phyloP scores from a whole-genome alignment of 30 jellyfish, hydroid and myxozoan species.

The Aurelia aurita complex sp. Pacific region DNA sequence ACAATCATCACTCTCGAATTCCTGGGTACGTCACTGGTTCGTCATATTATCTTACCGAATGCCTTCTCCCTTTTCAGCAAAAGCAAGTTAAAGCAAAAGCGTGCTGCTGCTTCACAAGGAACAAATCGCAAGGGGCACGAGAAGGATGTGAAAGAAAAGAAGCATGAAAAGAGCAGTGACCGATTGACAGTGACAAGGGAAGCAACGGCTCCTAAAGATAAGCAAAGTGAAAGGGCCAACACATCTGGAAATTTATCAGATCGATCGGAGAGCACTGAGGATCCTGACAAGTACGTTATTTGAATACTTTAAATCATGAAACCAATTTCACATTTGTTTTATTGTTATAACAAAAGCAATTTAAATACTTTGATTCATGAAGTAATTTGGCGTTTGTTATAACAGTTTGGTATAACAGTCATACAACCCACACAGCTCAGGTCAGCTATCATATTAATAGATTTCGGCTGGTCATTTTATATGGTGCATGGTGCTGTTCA shows the following conservation, averaged over 20 bases:
- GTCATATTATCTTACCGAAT: background rate
- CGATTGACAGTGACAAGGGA: constrained; percentile 72
- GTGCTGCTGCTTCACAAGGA: constrained; percentile 76
- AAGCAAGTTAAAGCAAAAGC: constrained; percentile 39
- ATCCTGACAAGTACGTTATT: constrained; percentile 67
- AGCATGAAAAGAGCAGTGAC: constrained; percentile 84
- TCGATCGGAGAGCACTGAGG: constrained; percentile 84
- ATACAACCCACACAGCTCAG: no score
- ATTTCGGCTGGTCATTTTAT: no score
- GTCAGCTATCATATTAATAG: no score
- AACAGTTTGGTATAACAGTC: no score
- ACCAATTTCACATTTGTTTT: no score
- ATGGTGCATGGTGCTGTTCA: no score
- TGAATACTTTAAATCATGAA: no score
- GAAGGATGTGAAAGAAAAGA: constrained; percentile 68
- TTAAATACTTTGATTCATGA: no score
- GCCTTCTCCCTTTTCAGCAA: background rate
- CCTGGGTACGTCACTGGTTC: background rate
- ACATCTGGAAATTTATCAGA: constrained; percentile 69
- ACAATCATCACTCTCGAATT: background rate
- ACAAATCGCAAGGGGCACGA: constrained; percentile 80
- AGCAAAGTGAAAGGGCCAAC: constrained; percentile 40
- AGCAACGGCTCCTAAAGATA: constrained; percentile 59
- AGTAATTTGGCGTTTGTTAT: no score
- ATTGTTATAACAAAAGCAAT: no score